These are phyloP conservation scores for Branchipolynoe longqiensis DNA, from an alignment of 2,888 invertebrate genomes.

Conservation along the genomic window DNA sequence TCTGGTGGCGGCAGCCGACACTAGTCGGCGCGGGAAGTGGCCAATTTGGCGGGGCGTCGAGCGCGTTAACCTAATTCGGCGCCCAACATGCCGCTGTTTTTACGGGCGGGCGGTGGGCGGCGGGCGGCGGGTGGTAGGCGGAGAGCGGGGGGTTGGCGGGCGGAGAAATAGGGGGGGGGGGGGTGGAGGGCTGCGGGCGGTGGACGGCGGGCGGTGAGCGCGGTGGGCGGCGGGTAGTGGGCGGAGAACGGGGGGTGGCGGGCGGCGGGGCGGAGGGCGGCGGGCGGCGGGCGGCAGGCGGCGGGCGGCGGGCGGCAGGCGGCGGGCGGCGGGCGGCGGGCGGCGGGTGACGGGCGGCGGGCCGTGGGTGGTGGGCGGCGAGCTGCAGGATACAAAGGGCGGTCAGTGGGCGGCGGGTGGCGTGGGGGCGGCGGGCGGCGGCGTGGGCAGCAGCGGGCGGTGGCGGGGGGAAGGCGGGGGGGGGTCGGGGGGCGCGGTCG, in stretches of 20 bases:
- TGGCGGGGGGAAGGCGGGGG: no score
- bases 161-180: no score
- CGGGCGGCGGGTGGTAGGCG: background rate
- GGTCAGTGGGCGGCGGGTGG: no score
- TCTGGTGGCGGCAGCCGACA: background rate
- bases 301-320: background rate
- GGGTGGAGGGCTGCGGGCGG: no score
- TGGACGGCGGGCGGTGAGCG: background rate
- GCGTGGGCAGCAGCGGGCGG: background rate
- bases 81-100: conserved; percentile 27
- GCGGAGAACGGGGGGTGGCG: no score
- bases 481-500: background rate
- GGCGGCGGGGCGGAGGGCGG: no score
- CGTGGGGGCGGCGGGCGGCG: background rate
- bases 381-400: no score
- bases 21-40: conserved; percentile 24
- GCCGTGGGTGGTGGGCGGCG: background rate
- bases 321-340: background rate
- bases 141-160: no score
- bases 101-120: conserved; percentile 12
- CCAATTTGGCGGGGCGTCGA: conserved; percentile 36
- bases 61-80: conserved; percentile 37
- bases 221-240: no score
- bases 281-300: background rate
- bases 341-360: background rate